phyloP scores from a whole-genome alignment of 1,140 invertebrate genomes.

The Dinoponera quadriceps region DNA sequence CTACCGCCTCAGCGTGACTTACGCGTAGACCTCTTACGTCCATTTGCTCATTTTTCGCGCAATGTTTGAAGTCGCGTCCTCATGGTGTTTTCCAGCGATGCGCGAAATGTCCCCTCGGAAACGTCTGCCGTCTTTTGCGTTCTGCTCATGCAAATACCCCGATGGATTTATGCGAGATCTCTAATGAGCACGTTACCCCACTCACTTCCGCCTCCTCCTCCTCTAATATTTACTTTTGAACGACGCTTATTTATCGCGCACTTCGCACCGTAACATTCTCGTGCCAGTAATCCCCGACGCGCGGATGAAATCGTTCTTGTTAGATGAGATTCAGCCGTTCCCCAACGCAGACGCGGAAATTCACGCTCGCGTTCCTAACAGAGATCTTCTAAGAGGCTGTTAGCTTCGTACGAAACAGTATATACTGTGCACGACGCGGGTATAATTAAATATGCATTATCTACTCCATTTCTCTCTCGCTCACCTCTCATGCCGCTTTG shows the following conservation, averaged over 20 bases:
- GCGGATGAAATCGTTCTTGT: conserved; percentile 7
- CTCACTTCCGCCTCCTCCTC: neutral
- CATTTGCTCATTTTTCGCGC: conserved; percentile 27
- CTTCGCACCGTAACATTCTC: neutral
- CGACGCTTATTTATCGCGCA: neutral
- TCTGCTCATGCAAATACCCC: neutral
- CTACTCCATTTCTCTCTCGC: neutral
- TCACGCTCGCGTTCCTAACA: neutral
- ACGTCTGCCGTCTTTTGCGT: neutral
- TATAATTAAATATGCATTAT: conserved; percentile 12
- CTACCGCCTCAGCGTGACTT: neutral
- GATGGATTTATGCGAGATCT: neutral
- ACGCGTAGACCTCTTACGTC: neutral
- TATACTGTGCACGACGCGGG: neutral
- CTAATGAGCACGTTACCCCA: neutral
- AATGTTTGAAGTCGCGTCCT: conserved; percentile 35
- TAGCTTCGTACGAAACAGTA: neutral
- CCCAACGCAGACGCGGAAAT: neutral
- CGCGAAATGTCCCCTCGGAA: conserved; percentile 6
- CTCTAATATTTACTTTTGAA: conserved; percentile 6
- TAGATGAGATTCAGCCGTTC: neutral
- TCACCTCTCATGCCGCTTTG: neutral
- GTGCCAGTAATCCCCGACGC: neutral
- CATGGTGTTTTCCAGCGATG: neutral
- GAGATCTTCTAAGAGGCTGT: neutral